Evolutionary conservation across 2,113 vertebrate species (phyloP).

Genomic region (Balaeniceps rex): DNA sequence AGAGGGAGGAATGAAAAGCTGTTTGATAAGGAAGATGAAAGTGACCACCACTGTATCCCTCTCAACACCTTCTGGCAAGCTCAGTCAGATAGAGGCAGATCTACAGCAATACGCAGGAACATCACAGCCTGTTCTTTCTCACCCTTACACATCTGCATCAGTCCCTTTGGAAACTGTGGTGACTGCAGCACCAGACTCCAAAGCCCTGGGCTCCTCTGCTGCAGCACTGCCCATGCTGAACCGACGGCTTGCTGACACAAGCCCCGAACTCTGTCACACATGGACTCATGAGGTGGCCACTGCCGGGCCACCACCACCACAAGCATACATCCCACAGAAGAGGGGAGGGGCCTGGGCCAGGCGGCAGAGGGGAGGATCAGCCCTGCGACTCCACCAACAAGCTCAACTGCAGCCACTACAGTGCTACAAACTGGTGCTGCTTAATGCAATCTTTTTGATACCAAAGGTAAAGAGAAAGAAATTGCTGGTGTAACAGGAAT

Average conservation of each 20-base stretch:
- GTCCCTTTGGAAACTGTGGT: neutral
- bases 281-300: rapidly evolving
- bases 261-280: no score
- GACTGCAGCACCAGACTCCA: neutral
- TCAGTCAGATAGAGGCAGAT: neutral
- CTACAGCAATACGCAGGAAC: rapidly evolving
- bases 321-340: no score
- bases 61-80: neutral
- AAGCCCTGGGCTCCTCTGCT: neutral
- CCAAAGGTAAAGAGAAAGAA: neutral
- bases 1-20: neutral
- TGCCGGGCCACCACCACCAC: neutral
- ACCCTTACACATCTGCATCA: neutral
- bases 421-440: neutral
- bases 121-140: neutral
- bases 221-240: neutral
- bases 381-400: rapidly evolving
- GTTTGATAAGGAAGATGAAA: neutral
- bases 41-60: neutral
- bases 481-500: rapidly evolving
- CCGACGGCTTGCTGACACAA: neutral
- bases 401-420: neutral
- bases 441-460: neutral
- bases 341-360: neutral
- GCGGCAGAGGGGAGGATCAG: neutral